These are phyloP conservation scores for Galeopsomyia nigrocyanea DNA, from an alignment of 2,888 invertebrate species.

Conservation along the genomic window DNA sequence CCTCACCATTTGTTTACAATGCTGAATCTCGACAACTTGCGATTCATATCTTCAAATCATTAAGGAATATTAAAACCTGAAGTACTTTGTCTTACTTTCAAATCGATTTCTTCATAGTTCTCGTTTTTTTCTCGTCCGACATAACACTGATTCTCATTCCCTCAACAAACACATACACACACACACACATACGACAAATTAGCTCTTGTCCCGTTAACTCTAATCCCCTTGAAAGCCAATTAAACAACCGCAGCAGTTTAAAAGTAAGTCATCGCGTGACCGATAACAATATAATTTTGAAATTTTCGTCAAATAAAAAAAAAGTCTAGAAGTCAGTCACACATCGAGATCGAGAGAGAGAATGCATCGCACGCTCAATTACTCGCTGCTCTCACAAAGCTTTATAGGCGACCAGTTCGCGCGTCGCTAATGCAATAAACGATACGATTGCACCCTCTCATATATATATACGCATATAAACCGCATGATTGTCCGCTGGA, in stretches of 20 bases:
- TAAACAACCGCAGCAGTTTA: constrained; percentile 28
- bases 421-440: constrained; percentile 42
- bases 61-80: no score
- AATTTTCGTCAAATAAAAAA: constrained; percentile 7
- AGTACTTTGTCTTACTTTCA: no score
- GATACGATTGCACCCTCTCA: constrained; percentile 23
- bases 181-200: background rate
- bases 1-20: background rate
- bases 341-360: background rate
- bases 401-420: constrained; percentile 26
- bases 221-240: constrained; percentile 29
- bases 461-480: background rate
- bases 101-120: no score
- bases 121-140: no score
- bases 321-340: constrained; percentile 17
- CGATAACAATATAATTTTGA: background rate
- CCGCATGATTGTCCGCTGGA: constrained; percentile 4
- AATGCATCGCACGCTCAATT: constrained; percentile 45
- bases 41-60: no score
- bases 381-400: constrained; percentile 14
- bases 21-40: no score
- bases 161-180: no score
- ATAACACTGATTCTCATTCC: no score
- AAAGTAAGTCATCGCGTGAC: constrained; percentile 3
- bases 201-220: constrained; percentile 8